These are phyloP conservation scores for Amazona vittata DNA, from an alignment of 2,113 vertebrate genomes.

Conservation along the genomic window DNA sequence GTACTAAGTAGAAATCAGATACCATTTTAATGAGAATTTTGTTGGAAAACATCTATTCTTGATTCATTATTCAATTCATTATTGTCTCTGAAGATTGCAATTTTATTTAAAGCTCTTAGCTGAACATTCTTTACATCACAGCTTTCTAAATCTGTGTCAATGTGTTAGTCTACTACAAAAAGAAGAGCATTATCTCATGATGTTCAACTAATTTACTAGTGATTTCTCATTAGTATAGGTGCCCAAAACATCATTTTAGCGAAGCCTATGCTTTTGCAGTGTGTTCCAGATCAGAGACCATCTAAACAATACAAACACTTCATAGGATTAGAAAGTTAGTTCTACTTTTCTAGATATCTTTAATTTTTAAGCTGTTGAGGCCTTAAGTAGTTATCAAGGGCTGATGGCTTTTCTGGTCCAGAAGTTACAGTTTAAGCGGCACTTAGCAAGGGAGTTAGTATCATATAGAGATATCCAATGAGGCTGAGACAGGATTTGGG, in stretches of 20 bases:
- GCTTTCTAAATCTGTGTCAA: neutral
- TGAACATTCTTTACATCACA: neutral
- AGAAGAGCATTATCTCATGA: neutral
- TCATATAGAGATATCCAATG: neutral
- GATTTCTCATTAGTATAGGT: neutral
- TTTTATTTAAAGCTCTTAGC: neutral
- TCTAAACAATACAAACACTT: neutral
- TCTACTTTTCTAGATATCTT: neutral
- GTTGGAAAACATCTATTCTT: neutral
- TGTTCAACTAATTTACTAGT: neutral
- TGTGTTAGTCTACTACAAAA: neutral
- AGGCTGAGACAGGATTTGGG: neutral
- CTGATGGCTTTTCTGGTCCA: neutral
- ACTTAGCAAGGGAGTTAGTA: neutral
- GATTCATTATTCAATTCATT: neutral
- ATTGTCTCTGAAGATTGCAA: neutral
- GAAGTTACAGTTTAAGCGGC: neutral
- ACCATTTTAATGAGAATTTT: neutral
- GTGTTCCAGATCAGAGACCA: neutral
- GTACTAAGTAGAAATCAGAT: neutral
- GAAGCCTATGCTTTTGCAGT: neutral
- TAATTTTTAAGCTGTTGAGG: neutral
- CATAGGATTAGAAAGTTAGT: neutral
- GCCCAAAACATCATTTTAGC: neutral
- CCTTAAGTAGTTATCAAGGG: neutral